phyloP scores from a whole-genome alignment of 2,888 invertebrate species.

The Trilocha varians region DNA sequence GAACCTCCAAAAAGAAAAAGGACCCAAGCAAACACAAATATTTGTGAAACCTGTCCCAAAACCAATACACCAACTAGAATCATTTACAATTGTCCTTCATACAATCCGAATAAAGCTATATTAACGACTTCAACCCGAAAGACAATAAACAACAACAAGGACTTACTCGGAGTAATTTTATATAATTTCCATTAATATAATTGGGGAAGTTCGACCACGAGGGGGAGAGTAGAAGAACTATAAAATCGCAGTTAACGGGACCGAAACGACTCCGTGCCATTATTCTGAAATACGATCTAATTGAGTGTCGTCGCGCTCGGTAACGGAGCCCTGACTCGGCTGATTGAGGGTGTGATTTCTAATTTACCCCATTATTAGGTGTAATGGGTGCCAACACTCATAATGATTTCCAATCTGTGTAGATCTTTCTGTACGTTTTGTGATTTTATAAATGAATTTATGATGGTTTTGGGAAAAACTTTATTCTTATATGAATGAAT shows the following conservation, averaged over 20 bases:
- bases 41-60: too few relatives aligned
- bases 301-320: conserved; percentile 30
- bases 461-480: too few relatives aligned
- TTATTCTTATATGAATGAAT: too few relatives aligned
- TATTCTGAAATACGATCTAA: conserved; percentile 45
- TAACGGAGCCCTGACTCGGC: conserved; percentile 13
- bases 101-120: background rate
- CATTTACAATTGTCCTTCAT: too few relatives aligned
- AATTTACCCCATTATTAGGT: background rate
- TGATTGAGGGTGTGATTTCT: background rate
- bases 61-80: too few relatives aligned
- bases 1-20: too few relatives aligned
- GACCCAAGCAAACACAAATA: too few relatives aligned
- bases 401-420: too few relatives aligned
- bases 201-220: conserved; percentile 48
- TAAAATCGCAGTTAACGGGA: conserved; percentile 50
- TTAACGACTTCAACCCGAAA: background rate
- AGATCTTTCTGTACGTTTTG: too few relatives aligned
- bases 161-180: conserved; percentile 31
- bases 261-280: conserved; percentile 48
- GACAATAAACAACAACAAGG: conserved; percentile 24
- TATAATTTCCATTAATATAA: conserved; percentile 46
- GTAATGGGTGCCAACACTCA: background rate
- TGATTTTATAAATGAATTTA: too few relatives aligned
- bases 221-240: conserved; percentile 41